These are phyloP conservation scores for Syndactyla subalaris DNA, from an alignment of 2,797 vertebrate species.

Conservation along the genomic window DNA sequence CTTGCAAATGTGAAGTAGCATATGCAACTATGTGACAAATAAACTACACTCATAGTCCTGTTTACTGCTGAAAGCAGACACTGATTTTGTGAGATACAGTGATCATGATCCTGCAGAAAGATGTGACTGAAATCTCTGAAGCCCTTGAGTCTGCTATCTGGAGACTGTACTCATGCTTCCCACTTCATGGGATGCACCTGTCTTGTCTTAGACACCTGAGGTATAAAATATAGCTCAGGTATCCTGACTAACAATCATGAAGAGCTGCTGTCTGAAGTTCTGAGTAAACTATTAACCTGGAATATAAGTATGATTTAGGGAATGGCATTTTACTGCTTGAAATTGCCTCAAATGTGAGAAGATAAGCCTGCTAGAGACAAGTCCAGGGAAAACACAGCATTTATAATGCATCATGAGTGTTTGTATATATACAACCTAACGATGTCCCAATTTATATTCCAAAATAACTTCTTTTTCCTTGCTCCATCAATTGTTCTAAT, in stretches of 20 bases:
- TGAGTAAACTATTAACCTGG: not conserved
- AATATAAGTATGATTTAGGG: not conserved
- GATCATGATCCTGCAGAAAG: not conserved
- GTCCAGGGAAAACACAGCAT: constrained; percentile 37
- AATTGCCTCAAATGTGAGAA: not conserved
- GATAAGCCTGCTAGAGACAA: constrained; percentile 35
- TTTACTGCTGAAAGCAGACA: not conserved
- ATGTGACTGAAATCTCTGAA: not conserved
- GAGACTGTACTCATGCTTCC: fast-evolving
- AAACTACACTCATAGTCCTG: not conserved
- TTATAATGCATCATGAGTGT: constrained; percentile 45
- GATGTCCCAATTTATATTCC: constrained; percentile 39
- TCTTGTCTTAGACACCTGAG: not conserved
- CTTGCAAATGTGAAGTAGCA: not conserved
- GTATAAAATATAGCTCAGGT: not conserved
- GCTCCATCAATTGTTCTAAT: constrained; percentile 29
- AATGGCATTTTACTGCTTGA: not conserved
- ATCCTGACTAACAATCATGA: fast-evolving
- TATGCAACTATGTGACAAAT: not conserved
- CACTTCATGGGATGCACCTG: not conserved
- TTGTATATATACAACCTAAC: constrained; percentile 55
- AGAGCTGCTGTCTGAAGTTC: not conserved
- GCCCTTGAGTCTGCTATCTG: not conserved
- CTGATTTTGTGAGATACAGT: not conserved
- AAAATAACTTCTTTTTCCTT: constrained; percentile 34